Evolutionary conservation across 1,140 invertebrate genomes (phyloP), one percentile per base, ranked within the genome.

Genomic region (Tetragonula clypearis): DNA sequence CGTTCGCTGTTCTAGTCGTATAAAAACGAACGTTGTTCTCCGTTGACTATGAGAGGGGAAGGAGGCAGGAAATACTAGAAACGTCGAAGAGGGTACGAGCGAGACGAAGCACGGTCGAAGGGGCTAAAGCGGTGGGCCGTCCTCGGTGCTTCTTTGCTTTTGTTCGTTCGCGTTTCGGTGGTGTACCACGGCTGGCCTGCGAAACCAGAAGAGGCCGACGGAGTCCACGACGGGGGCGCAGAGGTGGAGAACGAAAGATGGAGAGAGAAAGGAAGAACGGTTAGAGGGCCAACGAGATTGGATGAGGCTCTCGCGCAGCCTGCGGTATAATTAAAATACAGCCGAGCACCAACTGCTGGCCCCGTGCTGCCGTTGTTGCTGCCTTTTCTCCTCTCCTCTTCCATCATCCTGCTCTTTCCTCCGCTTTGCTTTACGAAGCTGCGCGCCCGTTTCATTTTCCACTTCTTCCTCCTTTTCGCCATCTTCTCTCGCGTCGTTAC

Each of bases 111-210:
- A 69, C 19, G 76, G 76, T 66, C 53, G 60, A 65, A 55, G 65
- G 65, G 49, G 66, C 78, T 56, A 65, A 79, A 83, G 86, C 89
- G 87, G 91, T 92, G 88, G 93, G 92, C 92, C 90, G 86, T 93
- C 92, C 92, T 91, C 92, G 93, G 93, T 94, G 93, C 94, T 93
- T 94, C 86, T 49, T 49, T 90, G 72, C 87, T 88, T 89, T 93
- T 92, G 90, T 93, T 92, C 91, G 88, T 92, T 92, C 86, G 87
- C 89, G 91, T 93, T 93, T 93, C 91, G 91, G 88, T 89, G 89
- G 87, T 88, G 87, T 79, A 77, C 87, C 86, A 83, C 89, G 87
- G 89, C 65, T 69, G 86, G 82, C 65, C 80, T 86, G 85, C 86
- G 86, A 86, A 86, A 84, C 72, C 65, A 60, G 62, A 79, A 74